Conservation (phyloP, 2,888 invertebrate genomes). For the Epinotia bilunana region DNA sequence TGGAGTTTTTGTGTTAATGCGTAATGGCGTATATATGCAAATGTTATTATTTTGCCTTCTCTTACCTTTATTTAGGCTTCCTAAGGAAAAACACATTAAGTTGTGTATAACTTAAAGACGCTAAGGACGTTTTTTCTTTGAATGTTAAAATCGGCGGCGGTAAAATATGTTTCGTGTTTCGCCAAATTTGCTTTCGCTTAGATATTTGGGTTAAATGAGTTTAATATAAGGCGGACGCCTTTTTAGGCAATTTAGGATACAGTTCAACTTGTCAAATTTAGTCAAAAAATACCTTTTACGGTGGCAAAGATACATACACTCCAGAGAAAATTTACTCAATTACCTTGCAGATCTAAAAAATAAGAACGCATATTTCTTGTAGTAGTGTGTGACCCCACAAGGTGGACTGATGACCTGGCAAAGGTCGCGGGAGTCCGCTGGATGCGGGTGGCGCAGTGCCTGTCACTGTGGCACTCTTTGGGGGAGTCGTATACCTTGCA, state of each 20-base stretch:
- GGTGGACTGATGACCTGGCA: too few relatives aligned
- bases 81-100: not conserved
- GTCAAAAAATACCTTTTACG: not conserved
- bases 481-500: too few relatives aligned
- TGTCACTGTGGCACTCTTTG: too few relatives aligned
- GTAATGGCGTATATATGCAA: slow-evolving; percentile 36
- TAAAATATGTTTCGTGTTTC: slow-evolving; percentile 21
- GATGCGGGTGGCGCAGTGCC: too few relatives aligned
- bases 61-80: slow-evolving; percentile 8
- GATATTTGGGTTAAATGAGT: slow-evolving; percentile 23
- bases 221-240: slow-evolving; percentile 8
- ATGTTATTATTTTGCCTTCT: slow-evolving; percentile 33
- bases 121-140: not conserved
- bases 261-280: too few relatives aligned
- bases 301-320: too few relatives aligned
- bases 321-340: too few relatives aligned
- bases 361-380: too few relatives aligned
- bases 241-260: not conserved
- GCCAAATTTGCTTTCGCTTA: slow-evolving; percentile 19
- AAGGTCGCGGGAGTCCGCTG: too few relatives aligned
- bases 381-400: too few relatives aligned
- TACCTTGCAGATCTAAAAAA: too few relatives aligned
- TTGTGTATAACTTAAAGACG: not conserved
- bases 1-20: slow-evolving; percentile 37
- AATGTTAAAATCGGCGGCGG: not conserved